Percentiles rank a stretch among this genome's conserved stretches.
Conservation (phyloP, 2,888 invertebrate genomes). For the Pammene aurita region DNA sequence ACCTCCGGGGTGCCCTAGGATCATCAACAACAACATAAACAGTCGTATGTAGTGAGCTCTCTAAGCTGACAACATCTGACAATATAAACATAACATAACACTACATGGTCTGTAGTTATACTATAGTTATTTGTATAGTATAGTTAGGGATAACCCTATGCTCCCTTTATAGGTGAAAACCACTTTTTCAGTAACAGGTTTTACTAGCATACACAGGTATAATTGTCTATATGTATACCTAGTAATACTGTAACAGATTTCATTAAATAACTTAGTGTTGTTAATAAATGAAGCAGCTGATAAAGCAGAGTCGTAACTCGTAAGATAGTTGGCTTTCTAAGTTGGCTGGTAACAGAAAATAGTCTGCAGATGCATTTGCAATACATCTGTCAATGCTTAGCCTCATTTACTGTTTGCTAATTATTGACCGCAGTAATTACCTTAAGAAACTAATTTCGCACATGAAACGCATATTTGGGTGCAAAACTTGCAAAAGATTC, state of each 20-base stretch:
- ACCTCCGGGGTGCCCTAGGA: too few relatives aligned
- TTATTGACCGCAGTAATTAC: background rate
- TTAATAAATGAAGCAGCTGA: background rate
- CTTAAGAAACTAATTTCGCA: background rate
- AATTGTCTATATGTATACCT: background rate
- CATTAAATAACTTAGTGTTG: background rate
- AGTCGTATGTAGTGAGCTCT: too few relatives aligned
- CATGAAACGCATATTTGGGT: background rate
- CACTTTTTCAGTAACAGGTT: constrained; percentile 2
- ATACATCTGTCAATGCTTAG: background rate
- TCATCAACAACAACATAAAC: too few relatives aligned
- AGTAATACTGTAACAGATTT: background rate
- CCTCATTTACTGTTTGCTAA: background rate
- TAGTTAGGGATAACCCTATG: background rate
- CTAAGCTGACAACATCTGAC: too few relatives aligned
- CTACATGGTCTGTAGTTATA: too few relatives aligned
- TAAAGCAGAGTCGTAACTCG: background rate
- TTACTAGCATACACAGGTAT: background rate
- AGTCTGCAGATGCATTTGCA: constrained; percentile 2
- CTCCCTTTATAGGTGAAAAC: background rate
- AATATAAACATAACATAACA: too few relatives aligned
- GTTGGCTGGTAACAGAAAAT: background rate
- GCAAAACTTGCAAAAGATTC: constrained; percentile 11
- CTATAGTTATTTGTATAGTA: too few relatives aligned
- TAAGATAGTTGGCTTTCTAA: background rate